phyloP scores from a whole-genome alignment of 1,140 invertebrate genomes.

The Drosophila suzukii region DNA sequence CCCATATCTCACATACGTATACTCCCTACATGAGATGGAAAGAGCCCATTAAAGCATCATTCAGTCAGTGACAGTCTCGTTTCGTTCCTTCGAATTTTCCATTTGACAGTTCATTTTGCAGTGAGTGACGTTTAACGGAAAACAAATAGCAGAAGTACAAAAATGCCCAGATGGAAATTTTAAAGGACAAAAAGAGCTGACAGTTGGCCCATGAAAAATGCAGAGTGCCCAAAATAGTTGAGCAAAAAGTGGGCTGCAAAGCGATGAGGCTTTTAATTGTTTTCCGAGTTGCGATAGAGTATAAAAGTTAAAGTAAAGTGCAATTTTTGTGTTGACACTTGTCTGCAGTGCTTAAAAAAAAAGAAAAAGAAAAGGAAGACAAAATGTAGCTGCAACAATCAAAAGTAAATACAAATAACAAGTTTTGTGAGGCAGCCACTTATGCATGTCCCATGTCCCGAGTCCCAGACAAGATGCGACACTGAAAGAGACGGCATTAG shows the following conservation, averaged over 20 bases:
- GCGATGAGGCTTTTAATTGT: constrained; percentile 59
- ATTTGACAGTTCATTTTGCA: constrained; percentile 71
- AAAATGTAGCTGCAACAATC: constrained; percentile 68
- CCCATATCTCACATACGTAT: not conserved
- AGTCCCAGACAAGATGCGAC: constrained; percentile 59
- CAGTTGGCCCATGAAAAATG: constrained; percentile 60
- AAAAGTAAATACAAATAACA: constrained; percentile 78
- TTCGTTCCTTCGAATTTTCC: constrained; percentile 37
- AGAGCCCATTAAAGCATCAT: constrained; percentile 68
- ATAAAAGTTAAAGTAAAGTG: constrained; percentile 53
- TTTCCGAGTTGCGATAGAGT: constrained; percentile 33
- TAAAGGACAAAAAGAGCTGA: constrained; percentile 58
- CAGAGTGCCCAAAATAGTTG: constrained; percentile 25
- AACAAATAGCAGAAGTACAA: constrained; percentile 41
- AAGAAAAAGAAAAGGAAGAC: constrained; percentile 8
- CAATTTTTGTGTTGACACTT: constrained; percentile 57
- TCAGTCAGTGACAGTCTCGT: constrained; percentile 55
- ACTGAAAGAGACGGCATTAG: constrained; percentile 7
- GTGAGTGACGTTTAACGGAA: constrained; percentile 49
- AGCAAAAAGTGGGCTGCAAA: not conserved
- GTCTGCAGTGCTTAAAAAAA: constrained; percentile 30
- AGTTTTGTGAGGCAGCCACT: constrained; percentile 64
- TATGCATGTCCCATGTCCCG: constrained; percentile 64
- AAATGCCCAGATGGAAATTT: constrained; percentile 36
- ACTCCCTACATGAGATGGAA: constrained; percentile 5